A percentile compares a stretch with the other conserved stretches of the same genome.
Conservation (phyloP, 1,140 invertebrate genomes). For the Theocolax elegans region DNA sequence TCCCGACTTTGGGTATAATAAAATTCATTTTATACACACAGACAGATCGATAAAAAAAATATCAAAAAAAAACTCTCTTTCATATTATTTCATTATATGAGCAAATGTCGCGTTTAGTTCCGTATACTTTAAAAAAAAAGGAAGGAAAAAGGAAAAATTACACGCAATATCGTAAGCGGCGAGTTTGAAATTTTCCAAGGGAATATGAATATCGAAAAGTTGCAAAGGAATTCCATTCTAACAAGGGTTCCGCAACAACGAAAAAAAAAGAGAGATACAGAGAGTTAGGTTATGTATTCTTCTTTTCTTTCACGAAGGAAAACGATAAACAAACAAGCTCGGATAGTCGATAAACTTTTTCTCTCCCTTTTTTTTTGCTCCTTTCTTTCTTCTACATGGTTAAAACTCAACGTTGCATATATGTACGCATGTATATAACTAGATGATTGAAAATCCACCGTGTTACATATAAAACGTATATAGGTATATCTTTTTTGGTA, state of each 20-base stretch:
- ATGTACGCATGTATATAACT: too few relatives aligned
- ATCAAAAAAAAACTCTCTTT: too few relatives aligned
- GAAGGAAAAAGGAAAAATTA: too few relatives aligned
- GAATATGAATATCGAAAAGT: conserved; percentile 66
- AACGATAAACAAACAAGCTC: background rate
- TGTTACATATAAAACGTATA: too few relatives aligned
- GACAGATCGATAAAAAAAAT: background rate
- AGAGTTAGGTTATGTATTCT: too few relatives aligned
- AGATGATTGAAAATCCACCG: conserved; percentile 36
- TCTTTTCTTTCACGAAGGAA: background rate
- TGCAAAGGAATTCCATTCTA: conserved; percentile 64
- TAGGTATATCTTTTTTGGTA: background rate
- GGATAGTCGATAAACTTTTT: conserved; percentile 45
- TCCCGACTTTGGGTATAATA: background rate
- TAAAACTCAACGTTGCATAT: too few relatives aligned
- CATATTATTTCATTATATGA: too few relatives aligned
- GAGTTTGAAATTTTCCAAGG: conserved; percentile 61
- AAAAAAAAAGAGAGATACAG: too few relatives aligned
- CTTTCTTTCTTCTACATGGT: too few relatives aligned
- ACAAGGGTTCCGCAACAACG: conserved; percentile 43
- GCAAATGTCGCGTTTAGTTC: too few relatives aligned
- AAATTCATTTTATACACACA: background rate
- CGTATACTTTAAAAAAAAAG: too few relatives aligned
- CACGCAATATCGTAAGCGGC: conserved; percentile 62
- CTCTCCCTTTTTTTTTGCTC: background rate